A percentile compares a stretch with the other conserved stretches of the same genome.
Conservation (phyloP, 2,797 vertebrate genomes). For the Sebastes hubbsi region DNA sequence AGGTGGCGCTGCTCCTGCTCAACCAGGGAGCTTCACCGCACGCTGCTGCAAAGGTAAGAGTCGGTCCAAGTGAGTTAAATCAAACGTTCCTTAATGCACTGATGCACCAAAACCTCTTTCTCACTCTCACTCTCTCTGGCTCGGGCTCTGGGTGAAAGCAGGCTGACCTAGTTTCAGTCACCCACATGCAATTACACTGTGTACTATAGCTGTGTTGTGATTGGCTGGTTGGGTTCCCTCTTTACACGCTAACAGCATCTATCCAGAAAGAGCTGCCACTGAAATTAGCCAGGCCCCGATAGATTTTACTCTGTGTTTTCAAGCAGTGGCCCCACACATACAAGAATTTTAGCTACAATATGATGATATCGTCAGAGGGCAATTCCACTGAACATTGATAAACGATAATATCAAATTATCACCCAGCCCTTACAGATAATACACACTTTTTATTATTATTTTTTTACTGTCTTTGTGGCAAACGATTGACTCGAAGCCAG, state of each 20-base stretch:
- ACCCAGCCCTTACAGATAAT: fast-evolving
- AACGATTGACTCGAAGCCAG: fast-evolving
- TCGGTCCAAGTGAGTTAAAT: background rate
- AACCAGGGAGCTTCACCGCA: slow-evolving; percentile 98
- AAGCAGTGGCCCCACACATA: background rate
- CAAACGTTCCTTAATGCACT: slow-evolving; percentile 9
- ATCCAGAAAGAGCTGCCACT: slow-evolving; percentile 4
- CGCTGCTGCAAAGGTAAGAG: slow-evolving; percentile 93
- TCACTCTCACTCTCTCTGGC: slow-evolving; percentile 10
- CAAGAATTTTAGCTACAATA: background rate
- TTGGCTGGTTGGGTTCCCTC: slow-evolving; percentile 17
- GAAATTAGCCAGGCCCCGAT: slow-evolving; percentile 8
- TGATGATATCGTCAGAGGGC: fast-evolving
- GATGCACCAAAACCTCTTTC: slow-evolving; percentile 15
- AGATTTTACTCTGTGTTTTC: background rate
- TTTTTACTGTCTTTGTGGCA: too few species aligned
- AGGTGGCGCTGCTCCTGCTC: slow-evolving; percentile 97
- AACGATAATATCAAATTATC: too few species aligned
- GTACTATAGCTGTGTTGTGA: background rate
- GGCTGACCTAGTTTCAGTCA: slow-evolving; percentile 68
- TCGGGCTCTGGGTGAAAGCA: slow-evolving; percentile 43
- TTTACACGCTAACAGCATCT: slow-evolving; percentile 15
- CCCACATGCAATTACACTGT: slow-evolving; percentile 37
- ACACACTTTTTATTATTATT: fast-evolving
- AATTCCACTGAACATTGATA: too few species aligned